phyloP scores from a whole-genome alignment of 1,140 invertebrate species.

The Plectrocnemia conspersa region DNA sequence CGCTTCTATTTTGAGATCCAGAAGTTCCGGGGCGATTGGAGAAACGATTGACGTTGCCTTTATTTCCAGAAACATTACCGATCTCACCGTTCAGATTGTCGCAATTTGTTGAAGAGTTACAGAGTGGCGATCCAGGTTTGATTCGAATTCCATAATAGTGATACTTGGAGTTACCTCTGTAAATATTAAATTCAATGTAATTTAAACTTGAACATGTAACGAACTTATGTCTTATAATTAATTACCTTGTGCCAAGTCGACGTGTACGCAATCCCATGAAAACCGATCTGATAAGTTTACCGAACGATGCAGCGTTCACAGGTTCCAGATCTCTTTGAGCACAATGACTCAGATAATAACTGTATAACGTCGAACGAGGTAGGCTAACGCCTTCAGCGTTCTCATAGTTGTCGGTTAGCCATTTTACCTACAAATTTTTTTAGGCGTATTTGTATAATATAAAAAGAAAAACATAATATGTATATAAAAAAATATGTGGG shows the following conservation, averaged over 20 bases:
- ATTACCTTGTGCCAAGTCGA: constrained; percentile 84
- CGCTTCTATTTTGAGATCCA: constrained; percentile 35
- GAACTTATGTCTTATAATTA: neutral
- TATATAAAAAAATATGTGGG: constrained; percentile 11
- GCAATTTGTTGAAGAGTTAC: constrained; percentile 37
- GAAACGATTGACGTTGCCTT: neutral
- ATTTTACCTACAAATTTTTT: constrained; percentile 71
- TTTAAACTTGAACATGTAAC: neutral
- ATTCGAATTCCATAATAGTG: constrained; percentile 99
- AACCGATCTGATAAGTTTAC: constrained; percentile 96
- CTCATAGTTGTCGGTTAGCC: constrained; percentile 97
- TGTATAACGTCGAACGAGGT: constrained; percentile 92
- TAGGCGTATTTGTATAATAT: neutral
- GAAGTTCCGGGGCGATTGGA: constrained; percentile 7
- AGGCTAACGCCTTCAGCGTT: constrained; percentile 95
- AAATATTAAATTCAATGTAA: constrained; percentile 35
- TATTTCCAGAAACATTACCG: constrained; percentile 18
- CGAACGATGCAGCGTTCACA: constrained; percentile 98
- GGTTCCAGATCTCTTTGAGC: constrained; percentile 91
- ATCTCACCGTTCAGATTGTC: constrained; percentile 38
- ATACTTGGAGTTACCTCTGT: constrained; percentile 97
- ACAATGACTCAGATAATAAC: constrained; percentile 95
- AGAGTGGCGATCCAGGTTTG: constrained; percentile 70
- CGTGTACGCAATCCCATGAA: constrained; percentile 93
- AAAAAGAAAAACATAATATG: constrained; percentile 15